These are phyloP conservation scores for Aphelocoma coerulescens DNA, from an alignment of 2,113 vertebrate species.

Conservation along the genomic window DNA sequence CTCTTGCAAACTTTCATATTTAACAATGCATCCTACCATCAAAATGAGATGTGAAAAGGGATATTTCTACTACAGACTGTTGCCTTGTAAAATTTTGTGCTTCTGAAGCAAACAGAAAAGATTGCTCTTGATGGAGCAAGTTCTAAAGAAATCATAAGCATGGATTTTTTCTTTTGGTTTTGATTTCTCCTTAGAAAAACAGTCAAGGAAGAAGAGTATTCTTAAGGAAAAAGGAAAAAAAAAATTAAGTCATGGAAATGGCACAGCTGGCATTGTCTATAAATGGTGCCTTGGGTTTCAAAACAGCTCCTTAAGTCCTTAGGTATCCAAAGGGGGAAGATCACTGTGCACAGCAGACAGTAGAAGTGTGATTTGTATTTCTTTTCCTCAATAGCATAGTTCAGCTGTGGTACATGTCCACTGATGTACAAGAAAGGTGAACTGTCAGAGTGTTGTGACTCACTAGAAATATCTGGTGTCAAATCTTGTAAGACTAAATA, in stretches of 20 bases:
- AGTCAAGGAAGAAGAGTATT: background rate
- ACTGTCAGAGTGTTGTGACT: constrained; percentile 26
- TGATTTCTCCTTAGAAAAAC: background rate
- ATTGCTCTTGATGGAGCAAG: background rate
- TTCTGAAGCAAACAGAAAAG: background rate
- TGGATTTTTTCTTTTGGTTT: background rate
- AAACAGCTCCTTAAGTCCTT: background rate
- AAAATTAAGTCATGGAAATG: background rate
- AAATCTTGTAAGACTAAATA: constrained; percentile 54
- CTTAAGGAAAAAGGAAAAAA: background rate
- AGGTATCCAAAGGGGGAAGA: background rate
- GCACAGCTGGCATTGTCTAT: background rate
- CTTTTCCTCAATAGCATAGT: background rate
- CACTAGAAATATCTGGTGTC: constrained; percentile 42
- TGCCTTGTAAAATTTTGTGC: background rate
- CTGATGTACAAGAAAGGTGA: background rate
- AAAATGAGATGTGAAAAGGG: background rate
- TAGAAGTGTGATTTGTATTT: background rate
- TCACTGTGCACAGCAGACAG: background rate
- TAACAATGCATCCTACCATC: background rate
- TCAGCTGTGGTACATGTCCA: background rate
- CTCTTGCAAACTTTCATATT: background rate
- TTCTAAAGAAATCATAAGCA: background rate
- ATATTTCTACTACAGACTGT: background rate
- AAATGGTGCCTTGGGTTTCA: background rate